Percentiles rank a stretch among this genome's conserved stretches.
Conservation (phyloP, 2,888 invertebrate genomes). For the Xanthorhoe spadicearia region DNA sequence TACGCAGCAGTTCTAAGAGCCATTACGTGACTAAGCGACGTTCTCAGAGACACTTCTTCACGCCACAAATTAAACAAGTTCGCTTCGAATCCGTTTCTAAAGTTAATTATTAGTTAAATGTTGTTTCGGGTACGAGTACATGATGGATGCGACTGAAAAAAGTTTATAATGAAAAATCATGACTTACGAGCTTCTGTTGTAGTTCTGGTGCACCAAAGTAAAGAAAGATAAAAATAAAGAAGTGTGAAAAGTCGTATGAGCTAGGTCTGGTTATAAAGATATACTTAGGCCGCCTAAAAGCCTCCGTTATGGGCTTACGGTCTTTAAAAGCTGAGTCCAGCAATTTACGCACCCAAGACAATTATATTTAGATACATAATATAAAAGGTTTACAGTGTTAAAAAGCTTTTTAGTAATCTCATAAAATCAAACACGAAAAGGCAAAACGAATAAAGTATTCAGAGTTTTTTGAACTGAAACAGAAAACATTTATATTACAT, state of each 20-base stretch:
- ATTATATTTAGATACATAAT: no score
- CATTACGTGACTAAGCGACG: slow-evolving; percentile 80
- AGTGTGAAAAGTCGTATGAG: neutral
- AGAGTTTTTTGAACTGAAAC: neutral
- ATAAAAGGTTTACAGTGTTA: no score
- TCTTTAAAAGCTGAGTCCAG: no score
- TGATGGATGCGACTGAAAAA: slow-evolving; percentile 14
- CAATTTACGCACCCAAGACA: no score
- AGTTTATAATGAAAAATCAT: no score
- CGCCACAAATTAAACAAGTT: slow-evolving; percentile 81
- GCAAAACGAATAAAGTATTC: neutral
- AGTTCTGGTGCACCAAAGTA: neutral
- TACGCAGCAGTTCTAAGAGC: slow-evolving; percentile 43
- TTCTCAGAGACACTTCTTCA: slow-evolving; percentile 60
- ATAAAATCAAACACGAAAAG: neutral
- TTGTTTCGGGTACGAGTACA: slow-evolving; percentile 44
- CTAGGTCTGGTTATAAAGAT: no score
- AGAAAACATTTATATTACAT: slow-evolving; percentile 9
- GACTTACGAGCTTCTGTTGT: neutral
- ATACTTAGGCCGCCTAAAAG: no score
- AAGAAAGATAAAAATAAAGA: neutral
- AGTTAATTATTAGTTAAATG: slow-evolving; percentile 78
- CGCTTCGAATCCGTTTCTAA: slow-evolving; percentile 56
- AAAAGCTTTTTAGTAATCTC: neutral
- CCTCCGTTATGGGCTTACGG: no score